Evolutionary conservation across 2,797 vertebrate genomes (phyloP).

Genomic region (Mionectes olivaceus): DNA sequence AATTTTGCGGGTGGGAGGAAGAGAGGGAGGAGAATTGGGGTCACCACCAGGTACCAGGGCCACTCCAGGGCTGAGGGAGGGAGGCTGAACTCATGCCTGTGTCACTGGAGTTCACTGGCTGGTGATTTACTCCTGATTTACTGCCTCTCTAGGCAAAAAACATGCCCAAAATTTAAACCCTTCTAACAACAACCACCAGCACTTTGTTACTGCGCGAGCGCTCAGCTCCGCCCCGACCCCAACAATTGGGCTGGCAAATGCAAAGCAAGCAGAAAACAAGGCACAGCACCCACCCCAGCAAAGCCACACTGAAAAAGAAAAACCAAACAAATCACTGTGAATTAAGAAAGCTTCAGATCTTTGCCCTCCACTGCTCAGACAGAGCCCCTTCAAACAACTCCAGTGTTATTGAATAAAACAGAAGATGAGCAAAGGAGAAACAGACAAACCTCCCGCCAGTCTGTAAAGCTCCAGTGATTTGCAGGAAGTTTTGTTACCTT

Average conservation of each 20-base stretch:
- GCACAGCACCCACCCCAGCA: neutral
- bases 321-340: neutral
- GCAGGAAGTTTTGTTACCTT: neutral
- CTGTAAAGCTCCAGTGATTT: neutral
- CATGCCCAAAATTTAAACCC: neutral
- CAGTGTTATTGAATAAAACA: neutral
- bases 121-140: neutral
- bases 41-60: neutral
- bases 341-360: neutral
- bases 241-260: neutral
- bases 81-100: neutral
- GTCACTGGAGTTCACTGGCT: neutral
- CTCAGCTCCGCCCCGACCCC: neutral
- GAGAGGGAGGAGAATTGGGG: neutral
- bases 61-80: neutral
- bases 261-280: neutral
- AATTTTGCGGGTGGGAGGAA: neutral
- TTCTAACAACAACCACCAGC: neutral
- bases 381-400: neutral
- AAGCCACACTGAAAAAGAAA: neutral
- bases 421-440: neutral
- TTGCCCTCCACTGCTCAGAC: neutral
- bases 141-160: neutral
- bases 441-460: neutral
- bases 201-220: neutral